phyloP scores from a whole-genome alignment of 2,888 invertebrate species.

The Seladonia tumulorum region DNA sequence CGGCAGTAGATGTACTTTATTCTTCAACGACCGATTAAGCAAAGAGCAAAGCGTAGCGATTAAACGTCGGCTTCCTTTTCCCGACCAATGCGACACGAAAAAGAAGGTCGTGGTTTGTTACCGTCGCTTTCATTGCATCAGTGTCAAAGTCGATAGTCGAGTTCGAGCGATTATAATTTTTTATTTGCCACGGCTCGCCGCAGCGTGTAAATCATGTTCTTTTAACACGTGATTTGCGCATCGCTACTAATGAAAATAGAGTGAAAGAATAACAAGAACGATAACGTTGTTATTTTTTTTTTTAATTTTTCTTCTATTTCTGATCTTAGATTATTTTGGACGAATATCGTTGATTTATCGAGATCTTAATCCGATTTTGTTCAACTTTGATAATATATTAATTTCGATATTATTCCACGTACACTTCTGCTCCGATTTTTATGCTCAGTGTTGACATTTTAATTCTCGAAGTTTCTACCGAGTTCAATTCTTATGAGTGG shows the following conservation, averaged over 20 bases:
- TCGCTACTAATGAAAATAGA: background rate
- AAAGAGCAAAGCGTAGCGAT: background rate
- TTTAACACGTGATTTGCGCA: constrained; percentile 37
- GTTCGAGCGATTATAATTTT: constrained; percentile 29
- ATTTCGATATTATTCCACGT: too few species aligned
- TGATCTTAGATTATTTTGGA: too few species aligned
- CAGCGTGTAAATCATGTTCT: constrained; percentile 34
- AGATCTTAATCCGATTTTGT: too few species aligned
- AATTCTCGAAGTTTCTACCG: too few species aligned
- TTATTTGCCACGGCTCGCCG: constrained; percentile 14
- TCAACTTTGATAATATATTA: too few species aligned
- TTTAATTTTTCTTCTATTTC: too few species aligned
- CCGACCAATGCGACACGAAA: background rate
- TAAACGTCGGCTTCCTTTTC: constrained; percentile 23
- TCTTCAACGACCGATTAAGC: constrained; percentile 9
- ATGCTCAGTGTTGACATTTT: too few species aligned
- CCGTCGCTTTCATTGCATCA: background rate
- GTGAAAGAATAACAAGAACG: background rate
- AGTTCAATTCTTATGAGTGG: too few species aligned
- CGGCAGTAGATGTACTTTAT: background rate
- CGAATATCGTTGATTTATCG: too few species aligned
- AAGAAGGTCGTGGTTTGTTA: background rate
- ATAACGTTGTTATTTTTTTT: background rate
- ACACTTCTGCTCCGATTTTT: too few species aligned
- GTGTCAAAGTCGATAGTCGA: background rate